Base-by-base conservation (phyloP, 1,140 invertebrate genomes). In the Drosophila sp. region DNA sequence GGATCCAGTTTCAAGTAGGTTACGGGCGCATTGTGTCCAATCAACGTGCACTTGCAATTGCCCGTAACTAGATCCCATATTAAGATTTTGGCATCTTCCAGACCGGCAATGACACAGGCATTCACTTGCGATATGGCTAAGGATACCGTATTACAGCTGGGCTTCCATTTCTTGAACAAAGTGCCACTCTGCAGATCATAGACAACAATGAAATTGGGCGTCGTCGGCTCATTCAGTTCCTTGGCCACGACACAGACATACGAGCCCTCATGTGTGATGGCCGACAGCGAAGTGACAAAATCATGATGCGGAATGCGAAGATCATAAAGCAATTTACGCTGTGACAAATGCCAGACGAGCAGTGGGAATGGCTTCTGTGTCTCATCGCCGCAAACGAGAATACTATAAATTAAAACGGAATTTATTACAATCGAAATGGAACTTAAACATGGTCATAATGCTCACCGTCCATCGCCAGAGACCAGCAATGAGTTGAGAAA, bases 111-210 rank as follows among this genome's bases (percentile, higher is more conserved):
- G n/a, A 97, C 96, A 90, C 96, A 96, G 61, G 95, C 94, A 76
- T 95, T 95, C 58, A 94, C 93, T 14, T 96, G 96, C 69, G 96
- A 97, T 89, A 97, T 97, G 69, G 96, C 96, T 66, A 97, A 92
- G 8, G 96, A 94, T 0, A 96, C 95, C 5, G 95, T 96, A 91
- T 96, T 96, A 64, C 95, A 95, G 41, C 94, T 94, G 0, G 96
- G 96, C 92, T 97, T 97, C 96, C 96, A 97, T 92, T 97, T 97
- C 92, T 97, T 97, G 92, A 97, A 97, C 71, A 97, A 90, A 1
- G 96, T 97, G n/a, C 97, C 97, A 76, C 96, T 97, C 92, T 97
- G 95, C n/a, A 98, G 93, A 92, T 98, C 97, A 91, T 97, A 98
- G 25, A 97, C 96, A 38, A 97, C 96, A 57, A 98, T 96, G 93